Base-by-base conservation (phyloP, 2,113 vertebrate genomes). In the Canis aureus region DNA sequence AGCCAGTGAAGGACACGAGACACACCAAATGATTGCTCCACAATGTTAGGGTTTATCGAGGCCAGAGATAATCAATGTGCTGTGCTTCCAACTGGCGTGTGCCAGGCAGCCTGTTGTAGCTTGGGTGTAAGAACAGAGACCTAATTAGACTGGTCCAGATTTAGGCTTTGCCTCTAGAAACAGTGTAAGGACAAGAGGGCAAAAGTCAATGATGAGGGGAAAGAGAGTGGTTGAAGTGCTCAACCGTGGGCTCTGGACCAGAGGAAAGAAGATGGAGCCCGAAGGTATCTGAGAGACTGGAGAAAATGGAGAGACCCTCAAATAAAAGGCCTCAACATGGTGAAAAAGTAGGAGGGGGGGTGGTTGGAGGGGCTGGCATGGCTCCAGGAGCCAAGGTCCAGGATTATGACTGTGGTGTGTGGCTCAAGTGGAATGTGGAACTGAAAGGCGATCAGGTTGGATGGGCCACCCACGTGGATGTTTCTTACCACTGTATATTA, bases 361-460 rank as follows among this genome's bases (percentile, higher is more conserved):
- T 78, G 55, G 29, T 35, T 0, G 10, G 69, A 66, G 29, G 15
- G n/a, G 15, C 32, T 25, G 8, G 62, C 49, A 27, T 43, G 38
- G 35, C 29, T 78, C 20, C 69, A 79, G 69, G 23, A 57, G 79
- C 55, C 38, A 32, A 93, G 35, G 76, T 94, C 27, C 69, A 89
- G 38, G 83, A 19, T 27, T 69, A 69, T 76, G 89, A 53, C 57
- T 85, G 25, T 32, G 74, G 7, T 69, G 67, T 38, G 32, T 9
- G 38, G 22, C 17, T 60, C 53, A 22, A 60, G n/a, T 13, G 4
- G 1, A 17, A 5, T 10, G 11, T 20, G 35, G 29, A 23, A 11
- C 1, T 5, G 49, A 38, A 43, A 89, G 16, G 15, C 20, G 17
- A 22, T 71, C 15, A 3, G 5, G 20, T 59, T 69, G 49, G 20